Evolutionary conservation across 2,113 vertebrate genomes (phyloP), one percentile per base, ranked within the genome.

Genomic region (Brienomyrus longianalis): DNA sequence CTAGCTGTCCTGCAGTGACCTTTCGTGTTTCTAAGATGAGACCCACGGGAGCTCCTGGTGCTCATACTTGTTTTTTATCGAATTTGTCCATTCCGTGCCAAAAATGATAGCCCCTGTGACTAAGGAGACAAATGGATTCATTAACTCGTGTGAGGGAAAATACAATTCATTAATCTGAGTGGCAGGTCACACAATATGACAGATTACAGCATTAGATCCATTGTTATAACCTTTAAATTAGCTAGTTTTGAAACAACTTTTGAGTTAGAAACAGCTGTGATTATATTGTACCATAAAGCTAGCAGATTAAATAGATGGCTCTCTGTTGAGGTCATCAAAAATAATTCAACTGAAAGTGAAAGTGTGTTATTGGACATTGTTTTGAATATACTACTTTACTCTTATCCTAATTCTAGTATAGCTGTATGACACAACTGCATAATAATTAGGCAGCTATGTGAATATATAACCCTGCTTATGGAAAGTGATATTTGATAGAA

Each of bases 151-250:
- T 86, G 85, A 86, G 86, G 54, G 62, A 90, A 85, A 62, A 88
- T 45, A 83, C 87, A 88, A 88, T 86, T 62, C 80, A 91, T 90
- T 91, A 91, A 89, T 91, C 88, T 88, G 70, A 84, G 70, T 51
- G 45, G 88, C n/a, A 77, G 83, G 59, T 91, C 88, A 90, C 70
- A 50, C 70, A 77, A 59, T 88, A 89, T 93, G 93, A 94, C 93
- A 91, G 93, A 93, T 91, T 80, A 39, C 19, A 92, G 93, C 90
- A 90, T 88, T 92, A 92, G 86, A 51, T 90, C 89, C 91, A 86
- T 85, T 84, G 91, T 90, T 92, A 93, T 92, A 93, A 91, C 47
- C 88, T 70, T 80, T 62, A 89, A 23, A 66, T 83, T 35, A 17
- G 84, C 54, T 39, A 74, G 59, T 90, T 89, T 88, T 88, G 86